Percentiles rank a stretch among this genome's conserved stretches.
phyloP scores from a whole-genome alignment of 2,113 vertebrate genomes.

The Heterochromis multidens region DNA sequence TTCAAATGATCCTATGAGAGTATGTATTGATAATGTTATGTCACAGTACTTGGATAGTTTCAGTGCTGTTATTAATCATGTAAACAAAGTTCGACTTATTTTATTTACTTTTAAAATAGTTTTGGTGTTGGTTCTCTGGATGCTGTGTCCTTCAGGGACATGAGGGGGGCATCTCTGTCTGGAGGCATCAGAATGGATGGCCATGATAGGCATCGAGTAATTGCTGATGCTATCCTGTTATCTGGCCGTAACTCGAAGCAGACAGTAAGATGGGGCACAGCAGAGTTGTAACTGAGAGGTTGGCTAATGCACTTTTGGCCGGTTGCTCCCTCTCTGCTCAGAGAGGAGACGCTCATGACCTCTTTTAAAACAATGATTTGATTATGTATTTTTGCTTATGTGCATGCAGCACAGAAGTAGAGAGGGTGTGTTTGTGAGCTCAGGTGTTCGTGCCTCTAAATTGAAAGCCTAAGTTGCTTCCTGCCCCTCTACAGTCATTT shows the following conservation, averaged over 20 bases:
- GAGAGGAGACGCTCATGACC: constrained; percentile 3
- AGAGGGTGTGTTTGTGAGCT: background rate
- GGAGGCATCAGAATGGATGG: constrained; percentile 40
- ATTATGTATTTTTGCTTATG: constrained; percentile 11
- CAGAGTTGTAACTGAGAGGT: constrained; percentile 43
- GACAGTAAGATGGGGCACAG: constrained; percentile 19
- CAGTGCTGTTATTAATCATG: no score
- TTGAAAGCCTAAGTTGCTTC: constrained; percentile 13
- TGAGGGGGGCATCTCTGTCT: constrained; percentile 44
- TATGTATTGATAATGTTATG: background rate
- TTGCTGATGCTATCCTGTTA: constrained; percentile 70
- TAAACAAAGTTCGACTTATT: background rate
- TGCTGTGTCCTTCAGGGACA: constrained; percentile 28
- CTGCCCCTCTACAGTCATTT: background rate
- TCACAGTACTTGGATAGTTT: background rate
- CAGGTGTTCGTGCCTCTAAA: constrained; percentile 34
- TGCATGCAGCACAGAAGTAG: background rate
- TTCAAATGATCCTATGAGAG: background rate
- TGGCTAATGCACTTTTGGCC: constrained; percentile 41
- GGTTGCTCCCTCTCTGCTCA: background rate
- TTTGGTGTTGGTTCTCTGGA: background rate
- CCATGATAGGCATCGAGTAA: constrained; percentile 52
- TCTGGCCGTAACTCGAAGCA: constrained; percentile 7
- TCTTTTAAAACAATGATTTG: background rate
- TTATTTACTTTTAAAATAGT: background rate